phyloP scores from a whole-genome alignment of 2,888 invertebrate genomes.

The Andrena hattorfiana region DNA sequence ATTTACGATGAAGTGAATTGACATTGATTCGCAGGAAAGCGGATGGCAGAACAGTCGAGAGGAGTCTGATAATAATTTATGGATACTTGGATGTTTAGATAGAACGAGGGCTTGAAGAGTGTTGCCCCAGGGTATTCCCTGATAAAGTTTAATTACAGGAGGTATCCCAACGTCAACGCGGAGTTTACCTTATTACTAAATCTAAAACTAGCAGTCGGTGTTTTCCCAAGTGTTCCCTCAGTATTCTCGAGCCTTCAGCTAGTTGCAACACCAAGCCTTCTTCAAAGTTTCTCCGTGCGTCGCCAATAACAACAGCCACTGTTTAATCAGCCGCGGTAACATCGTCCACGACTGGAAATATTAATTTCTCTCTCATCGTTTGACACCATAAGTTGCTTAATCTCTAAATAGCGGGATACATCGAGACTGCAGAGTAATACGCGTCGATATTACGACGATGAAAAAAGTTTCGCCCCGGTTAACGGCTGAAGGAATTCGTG shows the following conservation, averaged over 20 bases:
- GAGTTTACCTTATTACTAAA: conserved; percentile 32
- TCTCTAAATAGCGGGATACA: background rate
- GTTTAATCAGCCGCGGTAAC: conserved; percentile 23
- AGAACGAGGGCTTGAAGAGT: background rate
- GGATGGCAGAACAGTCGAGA: too few species aligned
- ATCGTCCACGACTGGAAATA: conserved; percentile 5
- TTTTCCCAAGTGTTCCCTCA: conserved; percentile 29
- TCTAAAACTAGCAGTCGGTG: conserved; percentile 24
- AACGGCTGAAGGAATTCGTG: background rate
- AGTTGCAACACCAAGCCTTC: background rate
- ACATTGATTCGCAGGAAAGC: too few species aligned
- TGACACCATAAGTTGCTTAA: too few species aligned
- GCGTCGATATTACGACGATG: background rate
- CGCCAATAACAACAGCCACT: conserved; percentile 18
- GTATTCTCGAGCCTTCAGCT: background rate
- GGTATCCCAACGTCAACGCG: background rate
- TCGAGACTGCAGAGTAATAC: background rate
- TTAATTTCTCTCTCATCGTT: background rate
- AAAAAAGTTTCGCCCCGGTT: background rate
- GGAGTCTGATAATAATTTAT: background rate
- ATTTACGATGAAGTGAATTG: background rate
- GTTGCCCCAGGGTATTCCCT: background rate
- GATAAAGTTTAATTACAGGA: conserved; percentile 30
- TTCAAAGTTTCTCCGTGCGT: background rate
- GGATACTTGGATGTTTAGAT: background rate